phyloP scores from a whole-genome alignment of 2,113 vertebrate species.

The Nothoprocta perdicaria region DNA sequence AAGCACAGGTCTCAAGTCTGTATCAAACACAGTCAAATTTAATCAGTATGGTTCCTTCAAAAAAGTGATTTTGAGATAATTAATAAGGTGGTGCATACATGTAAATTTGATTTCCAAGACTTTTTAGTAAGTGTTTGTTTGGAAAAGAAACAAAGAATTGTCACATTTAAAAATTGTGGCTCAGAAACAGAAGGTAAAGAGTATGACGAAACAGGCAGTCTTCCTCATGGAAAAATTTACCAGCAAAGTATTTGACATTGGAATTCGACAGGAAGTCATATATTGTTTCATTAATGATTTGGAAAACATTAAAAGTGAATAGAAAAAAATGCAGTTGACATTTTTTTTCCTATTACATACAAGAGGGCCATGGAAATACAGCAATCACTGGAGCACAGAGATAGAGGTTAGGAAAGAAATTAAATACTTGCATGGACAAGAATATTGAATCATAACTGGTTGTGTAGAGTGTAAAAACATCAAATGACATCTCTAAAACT shows the following conservation, averaged over 20 bases:
- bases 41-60: background rate
- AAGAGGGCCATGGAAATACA: background rate
- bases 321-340: background rate
- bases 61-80: background rate
- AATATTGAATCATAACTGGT: background rate
- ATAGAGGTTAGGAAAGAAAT: background rate
- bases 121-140: background rate
- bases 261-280: background rate
- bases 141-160: slow-evolving; percentile 17
- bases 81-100: background rate
- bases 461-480: background rate
- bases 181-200: background rate
- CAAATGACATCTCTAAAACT: background rate
- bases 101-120: background rate
- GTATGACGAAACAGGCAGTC: background rate
- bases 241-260: background rate
- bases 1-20: background rate
- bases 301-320: slow-evolving; percentile 16
- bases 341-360: background rate
- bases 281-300: background rate
- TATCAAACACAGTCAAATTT: background rate
- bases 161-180: background rate
- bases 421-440: background rate
- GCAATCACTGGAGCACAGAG: background rate
- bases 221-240: background rate